Evolutionary conservation across 1,140 invertebrate genomes (phyloP), one percentile per base, ranked within the genome.

Genomic region (Drosophila jambulina): DNA sequence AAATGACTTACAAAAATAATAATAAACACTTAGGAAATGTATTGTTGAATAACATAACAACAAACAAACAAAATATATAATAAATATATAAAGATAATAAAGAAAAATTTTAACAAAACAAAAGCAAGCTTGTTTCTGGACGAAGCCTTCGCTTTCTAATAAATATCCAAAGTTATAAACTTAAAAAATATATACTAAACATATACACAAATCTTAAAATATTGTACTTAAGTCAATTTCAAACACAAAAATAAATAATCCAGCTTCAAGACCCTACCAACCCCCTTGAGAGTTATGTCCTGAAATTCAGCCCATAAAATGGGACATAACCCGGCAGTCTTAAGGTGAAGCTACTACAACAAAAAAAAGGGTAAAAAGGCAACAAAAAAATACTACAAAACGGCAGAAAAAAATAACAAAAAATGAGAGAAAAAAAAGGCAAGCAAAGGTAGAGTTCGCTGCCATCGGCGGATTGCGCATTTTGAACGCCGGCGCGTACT

Each of bases 401-500:
- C 25, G 17, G 25, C 25, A 21, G 7, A 40, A 17, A 40, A 40
- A 40, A 27, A 27, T 2, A 53, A n/a, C 8, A 46, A 12, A 29
- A 51, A 54, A 54, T 17, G 15, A 17, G 15, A 3, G 5, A 17
- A 23, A 36, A 36, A 38, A 54, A 54, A 4, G 21, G 19, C 4
- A 36, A n/a, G 48, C 40, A 38, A 56, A 62, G 34, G 58, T 58
- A 59, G 57, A 59, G 74, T 77, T 77, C 63, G 56, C 64, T 77
- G 69, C 53, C 67, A 76, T 78, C 58, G 70, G 68, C 54, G 49
- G 65, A 63, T 75, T 77, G 81, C 77, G 58, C 83, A 81, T 80
- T 76, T 79, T 72, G 85, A 90, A 90, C 85, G 85, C 85, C 85
- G 85, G 85, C 85, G 85, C 85, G 85, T 90, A 90, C 85, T 90